Evolutionary conservation across 2,113 vertebrate genomes (phyloP).

Genomic region (Megatriorchis doriae): DNA sequence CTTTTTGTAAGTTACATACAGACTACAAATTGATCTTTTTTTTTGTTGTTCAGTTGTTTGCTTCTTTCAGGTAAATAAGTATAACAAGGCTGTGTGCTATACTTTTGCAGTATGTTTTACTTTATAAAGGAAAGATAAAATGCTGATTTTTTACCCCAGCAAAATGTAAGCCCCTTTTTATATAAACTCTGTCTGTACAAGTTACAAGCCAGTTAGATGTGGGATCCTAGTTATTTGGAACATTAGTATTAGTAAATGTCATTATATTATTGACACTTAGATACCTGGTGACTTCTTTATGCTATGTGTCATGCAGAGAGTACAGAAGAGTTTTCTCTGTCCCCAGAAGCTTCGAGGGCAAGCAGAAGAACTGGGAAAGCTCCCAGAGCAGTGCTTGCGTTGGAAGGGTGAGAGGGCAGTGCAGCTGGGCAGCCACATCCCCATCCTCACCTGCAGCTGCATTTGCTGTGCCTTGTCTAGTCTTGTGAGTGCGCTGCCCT

Average conservation of each 20-base stretch:
- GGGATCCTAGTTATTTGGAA: neutral
- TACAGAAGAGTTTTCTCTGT: neutral
- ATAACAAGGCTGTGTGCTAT: neutral
- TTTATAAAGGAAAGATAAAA: neutral
- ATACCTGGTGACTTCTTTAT: neutral
- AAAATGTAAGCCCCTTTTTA: neutral
- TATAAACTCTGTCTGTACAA: neutral
- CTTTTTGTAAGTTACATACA: neutral
- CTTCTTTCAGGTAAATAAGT: neutral
- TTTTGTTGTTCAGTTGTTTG: neutral
- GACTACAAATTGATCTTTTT: neutral
- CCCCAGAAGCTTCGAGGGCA: neutral
- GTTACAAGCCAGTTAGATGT: neutral
- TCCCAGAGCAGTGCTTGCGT: neutral
- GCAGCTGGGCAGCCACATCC: neutral
- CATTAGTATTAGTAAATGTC: neutral
- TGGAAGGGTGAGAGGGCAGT: neutral
- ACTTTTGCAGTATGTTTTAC: neutral
- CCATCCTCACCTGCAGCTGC: neutral
- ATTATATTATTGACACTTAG: neutral
- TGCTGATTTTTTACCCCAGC: neutral
- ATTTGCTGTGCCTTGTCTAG: neutral
- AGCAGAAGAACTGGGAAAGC: neutral
- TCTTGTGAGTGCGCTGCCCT: neutral
- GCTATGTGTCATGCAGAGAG: neutral